Base-by-base conservation (phyloP, 2,113 vertebrate species). In the Pomatorhinus ruficollis region DNA sequence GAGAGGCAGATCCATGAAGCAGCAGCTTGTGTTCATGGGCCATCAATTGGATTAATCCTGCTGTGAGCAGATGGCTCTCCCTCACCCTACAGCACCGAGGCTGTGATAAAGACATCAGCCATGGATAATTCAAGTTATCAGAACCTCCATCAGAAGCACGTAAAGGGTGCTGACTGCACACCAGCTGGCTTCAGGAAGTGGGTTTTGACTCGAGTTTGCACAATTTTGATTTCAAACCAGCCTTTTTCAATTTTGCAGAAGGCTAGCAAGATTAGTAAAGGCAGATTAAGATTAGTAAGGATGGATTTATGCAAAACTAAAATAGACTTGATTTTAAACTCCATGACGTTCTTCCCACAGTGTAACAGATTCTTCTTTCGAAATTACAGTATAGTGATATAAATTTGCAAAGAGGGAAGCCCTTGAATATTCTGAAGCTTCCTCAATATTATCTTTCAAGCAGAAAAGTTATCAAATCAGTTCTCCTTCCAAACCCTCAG, bases 1-100 rank as follows among this genome's bases (percentile, higher is more conserved):
- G 30, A 23, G 42, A 65, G 50, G 72, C 90, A 78, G 59, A 70
- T 10, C 56, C 39, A 15, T 17, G 70, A 75, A 87, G 70, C 4
- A 89, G 65, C 40, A 44, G 87, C 78, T 37, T 17, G 61, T 25
- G 57, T 64, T 91, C 70, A 56, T 5, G 40, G 82, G 66, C 88
- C 91, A 72, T 35, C 82, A 83, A 35, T 3, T 83, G 88, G 45
- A 85, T 90, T 76, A 94, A 81, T 69, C 84, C 87, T 49, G 59
- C 79, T 74, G 87, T 8, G 82, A 91, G 83, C 92, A 96, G 91
- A 96, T 90, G 92, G 87, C 93, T 95, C 63, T 78, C 78, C 90
- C 71, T 91, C 65, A 65, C 66, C 71, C 80, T 47, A 27, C 5
- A 60, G 64, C 64, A 44, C 1, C 4, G 63, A 53, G 77, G 52